Evolutionary conservation across 2,113 vertebrate species (phyloP).

Genomic region (Paratilapia polleni): DNA sequence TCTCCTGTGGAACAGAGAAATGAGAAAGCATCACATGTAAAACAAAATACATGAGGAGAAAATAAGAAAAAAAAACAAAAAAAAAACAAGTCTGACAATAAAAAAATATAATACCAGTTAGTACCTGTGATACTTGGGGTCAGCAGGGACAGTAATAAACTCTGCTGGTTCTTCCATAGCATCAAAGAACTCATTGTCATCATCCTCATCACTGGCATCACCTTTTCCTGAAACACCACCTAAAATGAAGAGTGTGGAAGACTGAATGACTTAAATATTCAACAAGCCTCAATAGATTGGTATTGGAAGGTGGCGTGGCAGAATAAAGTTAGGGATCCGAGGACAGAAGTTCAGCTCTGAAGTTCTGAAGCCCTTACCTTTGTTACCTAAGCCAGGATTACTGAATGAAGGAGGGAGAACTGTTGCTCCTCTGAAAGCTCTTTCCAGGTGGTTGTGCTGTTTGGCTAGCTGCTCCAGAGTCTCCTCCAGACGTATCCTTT

Average conservation of each 20-base stretch:
- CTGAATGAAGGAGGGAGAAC: conserved; percentile 83
- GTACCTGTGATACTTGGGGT: conserved; percentile 91
- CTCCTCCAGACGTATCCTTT: conserved; percentile 93
- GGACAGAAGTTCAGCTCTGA: not conserved
- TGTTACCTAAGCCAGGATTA: conserved; percentile 75
- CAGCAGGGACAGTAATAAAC: conserved; percentile 90
- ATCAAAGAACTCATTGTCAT: conserved; percentile 96
- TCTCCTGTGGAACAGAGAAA: conserved; percentile 77
- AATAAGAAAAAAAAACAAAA: not conserved
- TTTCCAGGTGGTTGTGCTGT: conserved; percentile 96
- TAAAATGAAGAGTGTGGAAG: conserved; percentile 8
- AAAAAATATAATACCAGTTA: not conserved
- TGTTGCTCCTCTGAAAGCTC: conserved; percentile 92
- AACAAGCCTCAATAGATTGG: not conserved
- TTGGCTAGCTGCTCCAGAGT: conserved; percentile 96
- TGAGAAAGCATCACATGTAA: not conserved
- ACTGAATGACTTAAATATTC: not conserved
- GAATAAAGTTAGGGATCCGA: not conserved
- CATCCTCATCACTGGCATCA: conserved; percentile 94
- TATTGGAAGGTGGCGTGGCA: rapidly evolving
- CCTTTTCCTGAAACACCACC: conserved; percentile 85
- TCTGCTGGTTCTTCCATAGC: conserved; percentile 87
- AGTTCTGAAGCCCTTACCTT: conserved; percentile 80
- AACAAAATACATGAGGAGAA: not conserved
- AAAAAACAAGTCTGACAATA: rapidly evolving